Percentiles rank a stretch among this genome's conserved stretches.
Evolutionary conservation across 2,888 invertebrate species (phyloP).

Genomic region (Campaea margaritaria): DNA sequence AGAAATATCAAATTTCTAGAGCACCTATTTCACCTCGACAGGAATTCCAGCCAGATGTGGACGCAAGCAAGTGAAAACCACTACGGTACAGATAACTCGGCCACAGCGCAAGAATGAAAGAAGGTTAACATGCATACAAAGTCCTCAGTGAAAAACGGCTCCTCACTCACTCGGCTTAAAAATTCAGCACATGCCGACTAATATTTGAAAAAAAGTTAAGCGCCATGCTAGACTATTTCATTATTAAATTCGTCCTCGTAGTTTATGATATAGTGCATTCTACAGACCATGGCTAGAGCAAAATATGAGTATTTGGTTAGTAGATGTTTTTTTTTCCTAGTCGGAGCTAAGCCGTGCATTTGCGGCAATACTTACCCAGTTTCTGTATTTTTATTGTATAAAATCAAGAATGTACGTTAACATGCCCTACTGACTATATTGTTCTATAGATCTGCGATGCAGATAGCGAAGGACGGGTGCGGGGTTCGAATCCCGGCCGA

Average conservation of each 20-base stretch:
- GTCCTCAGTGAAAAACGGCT: no score
- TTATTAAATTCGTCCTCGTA: no score
- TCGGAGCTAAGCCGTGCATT: neutral
- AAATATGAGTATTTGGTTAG: no score
- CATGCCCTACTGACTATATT: neutral
- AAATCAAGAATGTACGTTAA: neutral
- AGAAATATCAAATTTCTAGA: slow-evolving; percentile 24
- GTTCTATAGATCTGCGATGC: slow-evolving; percentile 4
- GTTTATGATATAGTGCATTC: no score
- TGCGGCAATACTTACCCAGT: neutral
- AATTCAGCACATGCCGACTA: no score
- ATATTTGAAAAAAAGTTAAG: no score
- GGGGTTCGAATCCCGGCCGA: slow-evolving; percentile 20
- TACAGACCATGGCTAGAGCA: no score
- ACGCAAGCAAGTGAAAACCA: slow-evolving; percentile 18
- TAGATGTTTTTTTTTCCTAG: neutral
- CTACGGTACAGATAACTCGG: slow-evolving; percentile 8
- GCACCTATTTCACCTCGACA: slow-evolving; percentile 10
- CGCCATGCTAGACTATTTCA: no score
- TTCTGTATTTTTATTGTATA: neutral
- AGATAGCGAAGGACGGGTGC: slow-evolving; percentile 21
- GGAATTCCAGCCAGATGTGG: slow-evolving; percentile 22
- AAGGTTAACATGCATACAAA: neutral
- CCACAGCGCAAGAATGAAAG: neutral
- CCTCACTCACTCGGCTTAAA: no score